Percentiles rank a stretch among this genome's conserved stretches.
These are phyloP conservation scores for Cynodonichthys magdalenae DNA, from an alignment of 2,797 vertebrate species.

Conservation along the genomic window DNA sequence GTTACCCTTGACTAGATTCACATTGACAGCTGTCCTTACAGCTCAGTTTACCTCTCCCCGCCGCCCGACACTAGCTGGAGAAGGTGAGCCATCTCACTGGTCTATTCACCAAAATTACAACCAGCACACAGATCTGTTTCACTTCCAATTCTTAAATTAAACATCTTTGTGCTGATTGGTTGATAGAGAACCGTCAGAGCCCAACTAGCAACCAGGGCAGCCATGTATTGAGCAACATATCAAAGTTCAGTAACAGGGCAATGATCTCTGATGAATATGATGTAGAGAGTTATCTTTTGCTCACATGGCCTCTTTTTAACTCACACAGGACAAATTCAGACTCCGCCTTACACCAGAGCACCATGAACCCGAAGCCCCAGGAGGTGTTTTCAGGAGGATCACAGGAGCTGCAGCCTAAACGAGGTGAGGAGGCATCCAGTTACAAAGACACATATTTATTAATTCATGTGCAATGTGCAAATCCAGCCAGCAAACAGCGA, in stretches of 20 bases:
- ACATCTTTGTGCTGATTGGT: background rate
- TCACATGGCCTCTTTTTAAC: slow-evolving; percentile 54
- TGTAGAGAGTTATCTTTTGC: slow-evolving; percentile 29
- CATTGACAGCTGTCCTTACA: slow-evolving; percentile 98
- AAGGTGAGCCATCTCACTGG: slow-evolving; percentile 84
- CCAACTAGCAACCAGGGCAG: background rate
- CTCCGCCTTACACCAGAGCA: slow-evolving; percentile 97
- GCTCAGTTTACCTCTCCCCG: slow-evolving; percentile 96
- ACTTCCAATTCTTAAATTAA: slow-evolving; percentile 1
- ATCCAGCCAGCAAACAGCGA: slow-evolving; percentile 35
- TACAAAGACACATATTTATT: slow-evolving; percentile 47
- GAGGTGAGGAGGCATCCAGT: slow-evolving; percentile 82
- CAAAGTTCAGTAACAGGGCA: background rate
- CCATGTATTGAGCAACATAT: background rate
- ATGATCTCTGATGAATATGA: slow-evolving; percentile 8
- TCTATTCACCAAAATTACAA: slow-evolving; percentile 21
- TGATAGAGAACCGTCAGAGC: background rate
- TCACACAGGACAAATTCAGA: slow-evolving; percentile 94
- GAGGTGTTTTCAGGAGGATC: slow-evolving; percentile 90
- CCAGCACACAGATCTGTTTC: slow-evolving; percentile 6
- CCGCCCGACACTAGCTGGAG: slow-evolving; percentile 98
- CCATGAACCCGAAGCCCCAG: slow-evolving; percentile 90
- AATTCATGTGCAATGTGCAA: slow-evolving; percentile 50
- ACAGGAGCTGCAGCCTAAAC: slow-evolving; percentile 93
- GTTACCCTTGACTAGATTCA: slow-evolving; percentile 86